These are phyloP conservation scores for Mugil cephalus DNA, from an alignment of 2,113 vertebrate species.

Conservation along the genomic window DNA sequence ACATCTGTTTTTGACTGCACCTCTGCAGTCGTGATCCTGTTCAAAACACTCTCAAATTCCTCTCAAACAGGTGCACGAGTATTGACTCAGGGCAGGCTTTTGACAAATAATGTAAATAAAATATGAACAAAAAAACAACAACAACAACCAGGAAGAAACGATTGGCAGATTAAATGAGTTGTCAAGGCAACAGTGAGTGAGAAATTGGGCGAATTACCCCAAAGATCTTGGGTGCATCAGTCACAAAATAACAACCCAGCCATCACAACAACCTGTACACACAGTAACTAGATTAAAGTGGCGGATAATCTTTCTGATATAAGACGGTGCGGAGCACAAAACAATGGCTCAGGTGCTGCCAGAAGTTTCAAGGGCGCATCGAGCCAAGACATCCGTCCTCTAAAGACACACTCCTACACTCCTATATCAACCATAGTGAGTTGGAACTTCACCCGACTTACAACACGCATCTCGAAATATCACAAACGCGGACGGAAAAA, in stretches of 20 bases:
- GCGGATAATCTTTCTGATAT: not conserved
- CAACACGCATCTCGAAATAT: slow-evolving; percentile 31
- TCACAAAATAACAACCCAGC: not conserved
- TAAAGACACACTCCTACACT: slow-evolving; percentile 35
- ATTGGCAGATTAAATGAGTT: not conserved
- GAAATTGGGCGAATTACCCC: not conserved
- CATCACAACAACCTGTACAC: not conserved
- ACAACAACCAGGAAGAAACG: not conserved
- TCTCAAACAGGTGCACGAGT: not conserved
- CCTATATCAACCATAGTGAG: not conserved
- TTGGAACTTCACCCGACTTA: slow-evolving; percentile 17
- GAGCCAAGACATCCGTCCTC: slow-evolving; percentile 45
- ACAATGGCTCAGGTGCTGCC: not conserved
- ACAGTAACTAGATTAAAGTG: not conserved
- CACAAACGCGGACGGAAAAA: slow-evolving; percentile 16
- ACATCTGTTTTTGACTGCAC: slow-evolving; percentile 66
- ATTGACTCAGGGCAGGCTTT: no score
- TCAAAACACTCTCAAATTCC: slow-evolving; percentile 6
- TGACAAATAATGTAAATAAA: no score
- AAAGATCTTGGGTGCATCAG: not conserved
- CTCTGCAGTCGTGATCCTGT: slow-evolving; percentile 23
- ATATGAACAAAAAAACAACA: not conserved
- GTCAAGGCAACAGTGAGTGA: not conserved
- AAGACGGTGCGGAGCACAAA: not conserved
- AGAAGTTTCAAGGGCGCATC: slow-evolving; percentile 36